Evolutionary conservation across 2,888 invertebrate species (phyloP), one percentile per base, ranked within the genome.

Genomic region (Timema cristinae): DNA sequence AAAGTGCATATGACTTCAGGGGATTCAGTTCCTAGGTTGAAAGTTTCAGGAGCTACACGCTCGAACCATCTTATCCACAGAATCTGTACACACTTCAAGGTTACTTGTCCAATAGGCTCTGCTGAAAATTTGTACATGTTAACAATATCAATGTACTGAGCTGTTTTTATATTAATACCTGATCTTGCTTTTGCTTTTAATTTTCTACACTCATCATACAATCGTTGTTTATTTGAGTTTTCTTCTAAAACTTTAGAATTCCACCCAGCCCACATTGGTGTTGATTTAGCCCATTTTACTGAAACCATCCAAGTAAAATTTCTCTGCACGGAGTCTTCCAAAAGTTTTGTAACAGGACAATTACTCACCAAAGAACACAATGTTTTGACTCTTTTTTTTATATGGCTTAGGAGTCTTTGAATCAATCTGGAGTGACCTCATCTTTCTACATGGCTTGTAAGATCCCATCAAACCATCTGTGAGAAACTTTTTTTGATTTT

Each of bases 251-350:
- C 54, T 54, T 54, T 54, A 2, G 54, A 54, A 54, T 54, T 54
- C 54, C 54, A 54, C 54, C 54, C 54, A 54, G 54, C 54, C 54
- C 4, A 54, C 54, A 54, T 54, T 54, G 54, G 11, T 13, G n/a
- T 54, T 54, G 54, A 54, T 54, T 54, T 2, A 54, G 11, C 11
- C 54, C 11, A 54, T 54, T 54, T 54, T 54, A 54, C 54, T 54
- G 54, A 54, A 54, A 54, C 54, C 54, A 54, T 54, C 54, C 54
- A 54, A 54, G 54, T n/a, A 54, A 54, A 54, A 54, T 54, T n/a
- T 54, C n/a, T 54, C 54, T 13, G 54, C 54, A 54, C 2, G 11
- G 54, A 54, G 54, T 54, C 54, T 54, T 54, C 54, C 11, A 54
- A 54, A 54, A 2, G n/a, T 54, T 54, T 54, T 13, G 54, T 54